phyloP scores from a whole-genome alignment of 2,888 invertebrate genomes.

The Lymantria monacha region DNA sequence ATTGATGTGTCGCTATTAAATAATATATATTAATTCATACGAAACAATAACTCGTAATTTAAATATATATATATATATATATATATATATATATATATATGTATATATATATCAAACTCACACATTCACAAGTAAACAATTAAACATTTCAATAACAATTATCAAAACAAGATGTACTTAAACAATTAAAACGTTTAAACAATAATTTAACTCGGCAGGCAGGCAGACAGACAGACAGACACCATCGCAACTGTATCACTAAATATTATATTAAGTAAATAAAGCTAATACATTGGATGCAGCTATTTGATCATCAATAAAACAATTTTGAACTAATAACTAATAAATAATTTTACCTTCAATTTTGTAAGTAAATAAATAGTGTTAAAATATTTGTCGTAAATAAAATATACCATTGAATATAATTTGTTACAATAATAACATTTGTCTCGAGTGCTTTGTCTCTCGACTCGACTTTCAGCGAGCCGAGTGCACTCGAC shows the following conservation, averaged over 20 bases:
- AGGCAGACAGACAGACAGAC: too few species aligned
- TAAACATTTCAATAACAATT: slow-evolving; percentile 39
- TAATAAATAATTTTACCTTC: slow-evolving; percentile 10
- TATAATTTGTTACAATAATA: background rate
- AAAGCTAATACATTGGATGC: slow-evolving; percentile 38
- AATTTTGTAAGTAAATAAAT: slow-evolving; percentile 20
- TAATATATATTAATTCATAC: too few species aligned
- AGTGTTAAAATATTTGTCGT: slow-evolving; percentile 14
- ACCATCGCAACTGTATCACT: slow-evolving; percentile 1
- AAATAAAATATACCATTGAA: slow-evolving; percentile 14
- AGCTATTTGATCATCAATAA: slow-evolving; percentile 28
- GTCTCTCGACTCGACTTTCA: background rate
- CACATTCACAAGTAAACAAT: slow-evolving; percentile 23
- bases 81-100: too few species aligned
- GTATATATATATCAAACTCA: background rate
- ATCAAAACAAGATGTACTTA: slow-evolving; percentile 33
- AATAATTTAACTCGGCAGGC: slow-evolving; percentile 25
- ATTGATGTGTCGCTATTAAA: too few species aligned
- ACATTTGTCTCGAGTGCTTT: background rate
- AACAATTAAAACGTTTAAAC: slow-evolving; percentile 20
- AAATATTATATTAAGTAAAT: slow-evolving; percentile 28
- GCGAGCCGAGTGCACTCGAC: background rate
- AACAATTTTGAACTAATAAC: slow-evolving; percentile 25
- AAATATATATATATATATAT: too few species aligned
- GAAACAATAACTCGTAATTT: too few species aligned